phyloP scores from a whole-genome alignment of 2,888 invertebrate genomes.

The Ichneumoninae sp. region DNA sequence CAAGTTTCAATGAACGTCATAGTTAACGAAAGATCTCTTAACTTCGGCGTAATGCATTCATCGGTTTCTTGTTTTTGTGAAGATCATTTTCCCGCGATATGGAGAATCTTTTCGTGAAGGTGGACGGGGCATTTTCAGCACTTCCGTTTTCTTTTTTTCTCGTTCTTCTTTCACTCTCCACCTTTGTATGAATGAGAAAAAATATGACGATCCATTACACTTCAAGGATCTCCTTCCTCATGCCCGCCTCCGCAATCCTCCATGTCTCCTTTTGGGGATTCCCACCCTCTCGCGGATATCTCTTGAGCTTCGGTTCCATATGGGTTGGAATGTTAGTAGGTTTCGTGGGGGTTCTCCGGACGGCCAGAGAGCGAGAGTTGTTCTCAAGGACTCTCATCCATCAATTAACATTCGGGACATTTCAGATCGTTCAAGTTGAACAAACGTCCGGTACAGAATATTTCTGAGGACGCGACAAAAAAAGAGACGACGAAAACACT shows the following conservation, averaged over 20 bases:
- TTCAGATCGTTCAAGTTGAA: conserved; percentile 47
- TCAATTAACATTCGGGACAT: conserved; percentile 62
- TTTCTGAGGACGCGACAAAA: conserved; percentile 5
- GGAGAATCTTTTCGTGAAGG: neutral
- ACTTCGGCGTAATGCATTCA: conserved; percentile 26
- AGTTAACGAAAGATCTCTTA: conserved; percentile 46
- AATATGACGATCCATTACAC: conserved; percentile 66
- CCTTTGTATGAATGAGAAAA: conserved; percentile 41
- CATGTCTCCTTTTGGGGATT: conserved; percentile 40
- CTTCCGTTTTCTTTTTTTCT: conserved; percentile 1
- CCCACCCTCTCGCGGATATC: conserved; percentile 43
- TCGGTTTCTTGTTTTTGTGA: conserved; percentile 4
- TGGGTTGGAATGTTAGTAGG: conserved; percentile 43
- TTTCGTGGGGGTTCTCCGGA: conserved; percentile 40
- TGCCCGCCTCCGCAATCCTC: conserved; percentile 32
- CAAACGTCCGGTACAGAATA: conserved; percentile 25
- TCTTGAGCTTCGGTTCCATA: conserved; percentile 49
- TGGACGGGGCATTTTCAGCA: neutral
- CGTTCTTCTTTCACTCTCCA: conserved; percentile 13
- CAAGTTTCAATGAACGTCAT: conserved; percentile 47
- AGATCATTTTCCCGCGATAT: neutral
- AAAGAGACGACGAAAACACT: neutral
- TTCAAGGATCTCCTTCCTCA: conserved; percentile 48
- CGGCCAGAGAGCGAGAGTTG: conserved; percentile 55
- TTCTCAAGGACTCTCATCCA: conserved; percentile 60